phyloP scores from a whole-genome alignment of 2,797 vertebrate species.

The Graptemys geographica region DNA sequence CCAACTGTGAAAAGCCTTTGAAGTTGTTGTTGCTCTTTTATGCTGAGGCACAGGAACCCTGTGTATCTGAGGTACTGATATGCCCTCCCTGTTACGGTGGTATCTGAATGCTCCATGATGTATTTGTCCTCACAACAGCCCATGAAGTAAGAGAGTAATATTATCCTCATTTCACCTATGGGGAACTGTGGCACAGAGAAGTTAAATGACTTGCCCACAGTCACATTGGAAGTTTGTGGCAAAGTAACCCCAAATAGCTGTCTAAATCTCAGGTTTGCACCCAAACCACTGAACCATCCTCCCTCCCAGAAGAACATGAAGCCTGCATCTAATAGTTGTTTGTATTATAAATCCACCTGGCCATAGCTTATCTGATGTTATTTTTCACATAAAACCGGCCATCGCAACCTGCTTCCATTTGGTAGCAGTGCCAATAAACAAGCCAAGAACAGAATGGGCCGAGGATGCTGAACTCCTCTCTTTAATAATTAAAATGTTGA shows the following conservation, averaged over 20 bases:
- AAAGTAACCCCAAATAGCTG: background rate
- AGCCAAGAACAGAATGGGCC: background rate
- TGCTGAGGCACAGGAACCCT: background rate
- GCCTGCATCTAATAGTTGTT: background rate
- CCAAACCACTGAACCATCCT: background rate
- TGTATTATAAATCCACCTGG: background rate
- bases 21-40: background rate
- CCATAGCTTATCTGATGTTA: background rate
- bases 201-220: background rate
- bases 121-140: background rate
- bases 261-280: background rate
- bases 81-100: background rate
- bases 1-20: background rate
- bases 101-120: background rate
- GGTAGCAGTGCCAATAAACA: background rate
- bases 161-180: background rate
- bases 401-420: background rate
- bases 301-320: background rate
- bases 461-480: background rate
- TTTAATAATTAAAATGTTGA: constrained; percentile 1
- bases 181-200: background rate
- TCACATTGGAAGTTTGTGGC: background rate
- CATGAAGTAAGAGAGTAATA: background rate
- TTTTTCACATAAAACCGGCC: background rate
- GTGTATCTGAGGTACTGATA: background rate